These are phyloP conservation scores for Grapholita molesta DNA, from an alignment of 1,140 invertebrate species.

Conservation along the genomic window DNA sequence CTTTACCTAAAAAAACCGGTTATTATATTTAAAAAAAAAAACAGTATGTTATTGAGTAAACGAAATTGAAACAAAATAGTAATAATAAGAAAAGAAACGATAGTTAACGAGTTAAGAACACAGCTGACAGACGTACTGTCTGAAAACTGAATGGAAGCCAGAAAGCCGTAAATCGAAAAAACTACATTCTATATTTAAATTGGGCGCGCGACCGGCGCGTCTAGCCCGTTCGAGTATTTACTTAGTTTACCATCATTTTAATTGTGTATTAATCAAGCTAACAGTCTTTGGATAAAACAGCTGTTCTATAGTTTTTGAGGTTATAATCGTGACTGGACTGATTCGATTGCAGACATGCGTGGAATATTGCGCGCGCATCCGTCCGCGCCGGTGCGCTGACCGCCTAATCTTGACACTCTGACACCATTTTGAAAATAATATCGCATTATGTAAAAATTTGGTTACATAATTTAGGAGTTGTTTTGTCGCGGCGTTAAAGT, in stretches of 20 bases:
- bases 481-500: background rate
- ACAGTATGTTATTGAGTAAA: no score
- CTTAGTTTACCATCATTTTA: slow-evolving; percentile 16
- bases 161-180: slow-evolving; percentile 63
- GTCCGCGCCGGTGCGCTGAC: slow-evolving; percentile 48
- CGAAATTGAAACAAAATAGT: slow-evolving; percentile 2
- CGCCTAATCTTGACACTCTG: slow-evolving; percentile 36
- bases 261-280: background rate
- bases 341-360: slow-evolving; percentile 52
- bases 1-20: slow-evolving; percentile 29
- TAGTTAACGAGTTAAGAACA: slow-evolving; percentile 24
- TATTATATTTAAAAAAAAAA: slow-evolving; percentile 17
- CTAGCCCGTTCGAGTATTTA: slow-evolving; percentile 40
- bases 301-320: slow-evolving; percentile 63
- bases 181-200: slow-evolving; percentile 67
- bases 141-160: slow-evolving; percentile 67
- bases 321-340: slow-evolving; percentile 64
- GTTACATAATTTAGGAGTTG: background rate
- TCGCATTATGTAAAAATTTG: background rate
- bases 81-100: slow-evolving; percentile 4
- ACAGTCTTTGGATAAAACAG: slow-evolving; percentile 44
- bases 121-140: slow-evolving; percentile 44
- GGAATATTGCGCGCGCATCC: slow-evolving; percentile 61
- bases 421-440: slow-evolving; percentile 22
- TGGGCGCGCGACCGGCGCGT: slow-evolving; percentile 56